phyloP scores from a whole-genome alignment of 2,113 vertebrate species.

The Indicator indicator region DNA sequence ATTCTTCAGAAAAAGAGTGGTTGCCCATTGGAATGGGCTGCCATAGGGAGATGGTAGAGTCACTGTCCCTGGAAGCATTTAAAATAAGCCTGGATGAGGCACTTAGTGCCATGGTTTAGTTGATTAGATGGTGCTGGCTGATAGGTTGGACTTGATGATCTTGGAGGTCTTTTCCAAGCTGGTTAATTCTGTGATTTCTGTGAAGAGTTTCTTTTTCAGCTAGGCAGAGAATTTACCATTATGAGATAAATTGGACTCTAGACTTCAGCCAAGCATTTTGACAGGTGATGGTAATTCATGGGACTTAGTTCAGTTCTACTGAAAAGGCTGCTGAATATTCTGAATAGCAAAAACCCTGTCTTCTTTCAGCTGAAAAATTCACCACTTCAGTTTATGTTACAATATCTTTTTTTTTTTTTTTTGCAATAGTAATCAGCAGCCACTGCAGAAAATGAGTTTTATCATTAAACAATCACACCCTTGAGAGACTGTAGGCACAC shows the following conservation, averaged over 20 bases:
- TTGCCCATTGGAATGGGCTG: no score
- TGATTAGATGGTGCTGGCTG: no score
- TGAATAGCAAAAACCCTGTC: slow-evolving; percentile 46
- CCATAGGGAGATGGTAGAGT: no score
- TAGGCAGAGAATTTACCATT: neutral
- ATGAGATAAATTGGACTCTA: neutral
- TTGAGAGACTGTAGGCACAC: slow-evolving; percentile 71
- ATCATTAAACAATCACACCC: slow-evolving; percentile 80
- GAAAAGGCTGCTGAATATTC: slow-evolving; percentile 72
- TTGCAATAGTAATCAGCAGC: slow-evolving; percentile 74
- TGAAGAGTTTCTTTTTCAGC: neutral
- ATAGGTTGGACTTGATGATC: no score
- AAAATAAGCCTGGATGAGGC: no score
- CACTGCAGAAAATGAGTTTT: slow-evolving; percentile 74
- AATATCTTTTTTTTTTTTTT: slow-evolving; percentile 67
- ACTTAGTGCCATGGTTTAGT: no score
- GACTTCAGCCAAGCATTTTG: neutral
- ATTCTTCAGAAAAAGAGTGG: no score
- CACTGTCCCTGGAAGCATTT: no score
- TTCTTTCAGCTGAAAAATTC: slow-evolving; percentile 68
- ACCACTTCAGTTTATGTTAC: slow-evolving; percentile 71
- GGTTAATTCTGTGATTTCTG: no score
- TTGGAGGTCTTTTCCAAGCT: no score
- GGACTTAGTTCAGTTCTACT: slow-evolving; percentile 23
- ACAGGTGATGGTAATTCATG: slow-evolving; percentile 45